phyloP scores from a whole-genome alignment of 2,797 vertebrate genomes.

The Hydrocynus forskahlii region DNA sequence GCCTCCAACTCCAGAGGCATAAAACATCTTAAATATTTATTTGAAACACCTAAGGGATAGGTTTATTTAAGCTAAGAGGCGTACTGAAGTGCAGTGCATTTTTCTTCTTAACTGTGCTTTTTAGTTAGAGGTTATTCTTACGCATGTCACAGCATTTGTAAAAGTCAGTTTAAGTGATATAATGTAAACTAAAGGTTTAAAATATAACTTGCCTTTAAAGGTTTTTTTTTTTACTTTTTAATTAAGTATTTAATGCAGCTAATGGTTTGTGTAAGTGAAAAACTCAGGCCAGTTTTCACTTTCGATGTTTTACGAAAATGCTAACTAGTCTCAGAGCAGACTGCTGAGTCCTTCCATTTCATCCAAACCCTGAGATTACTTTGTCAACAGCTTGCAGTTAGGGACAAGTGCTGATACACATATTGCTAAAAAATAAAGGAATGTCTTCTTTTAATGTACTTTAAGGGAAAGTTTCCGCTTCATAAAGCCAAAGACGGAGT shows the following conservation, averaged over 20 bases:
- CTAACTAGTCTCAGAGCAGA: neutral
- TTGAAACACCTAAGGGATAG: neutral
- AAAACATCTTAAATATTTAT: slow-evolving; percentile 1
- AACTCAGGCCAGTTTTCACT: neutral
- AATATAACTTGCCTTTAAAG: neutral
- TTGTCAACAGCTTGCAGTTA: neutral
- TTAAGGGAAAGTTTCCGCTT: slow-evolving; percentile 12
- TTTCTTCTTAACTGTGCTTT: neutral
- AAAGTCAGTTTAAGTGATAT: neutral
- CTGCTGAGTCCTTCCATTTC: neutral
- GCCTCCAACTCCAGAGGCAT: neutral
- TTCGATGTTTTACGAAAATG: neutral
- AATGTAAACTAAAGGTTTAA: neutral
- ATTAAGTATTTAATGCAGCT: neutral
- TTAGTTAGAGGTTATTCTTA: neutral
- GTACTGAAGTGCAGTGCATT: neutral
- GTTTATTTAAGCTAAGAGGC: neutral
- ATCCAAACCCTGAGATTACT: too few species aligned
- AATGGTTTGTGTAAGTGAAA: neutral
- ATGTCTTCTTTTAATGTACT: neutral
- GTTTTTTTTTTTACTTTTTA: neutral
- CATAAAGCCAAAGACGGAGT: slow-evolving; percentile 1
- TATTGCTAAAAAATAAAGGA: neutral
- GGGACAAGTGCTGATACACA: neutral
- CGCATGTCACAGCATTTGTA: neutral